Conservation (phyloP, 2,888 invertebrate genomes). For the Polyommatus icarus region DNA sequence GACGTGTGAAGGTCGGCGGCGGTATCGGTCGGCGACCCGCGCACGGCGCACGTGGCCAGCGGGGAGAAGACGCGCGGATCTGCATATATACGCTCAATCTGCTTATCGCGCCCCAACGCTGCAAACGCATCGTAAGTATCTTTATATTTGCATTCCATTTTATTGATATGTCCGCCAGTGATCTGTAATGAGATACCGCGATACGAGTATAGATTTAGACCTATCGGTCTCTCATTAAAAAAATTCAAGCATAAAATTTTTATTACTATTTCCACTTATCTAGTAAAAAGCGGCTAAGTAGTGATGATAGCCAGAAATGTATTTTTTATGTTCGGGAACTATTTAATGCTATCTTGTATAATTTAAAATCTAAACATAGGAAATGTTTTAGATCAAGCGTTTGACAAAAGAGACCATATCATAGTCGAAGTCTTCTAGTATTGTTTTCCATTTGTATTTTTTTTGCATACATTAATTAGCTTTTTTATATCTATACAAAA, state of each 20-base stretch:
- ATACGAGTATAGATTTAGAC: background rate
- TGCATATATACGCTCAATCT: background rate
- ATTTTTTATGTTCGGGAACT: background rate
- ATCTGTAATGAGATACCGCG: background rate
- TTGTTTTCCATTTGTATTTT: background rate
- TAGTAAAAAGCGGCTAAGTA: too few species aligned
- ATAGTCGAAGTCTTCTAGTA: background rate
- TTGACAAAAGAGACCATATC: background rate
- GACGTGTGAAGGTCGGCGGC: background rate
- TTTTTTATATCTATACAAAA: background rate
- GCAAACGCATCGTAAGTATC: constrained; percentile 11
- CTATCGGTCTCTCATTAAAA: too few species aligned
- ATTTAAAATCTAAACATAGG: background rate
- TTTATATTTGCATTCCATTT: background rate
- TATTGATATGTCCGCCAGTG: background rate
- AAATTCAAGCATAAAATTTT: too few species aligned
- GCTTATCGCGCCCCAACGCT: background rate
- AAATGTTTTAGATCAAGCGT: background rate
- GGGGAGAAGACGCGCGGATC: background rate
- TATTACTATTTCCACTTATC: background rate
- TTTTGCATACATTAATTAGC: background rate
- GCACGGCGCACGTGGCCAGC: constrained; percentile 2
- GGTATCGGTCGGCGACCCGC: constrained; percentile 4
- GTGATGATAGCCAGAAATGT: too few species aligned
- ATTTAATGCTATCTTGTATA: background rate